Evolutionary conservation across 2,113 vertebrate species (phyloP), one percentile per base, ranked within the genome.

Genomic region (Australoheros scitulus): DNA sequence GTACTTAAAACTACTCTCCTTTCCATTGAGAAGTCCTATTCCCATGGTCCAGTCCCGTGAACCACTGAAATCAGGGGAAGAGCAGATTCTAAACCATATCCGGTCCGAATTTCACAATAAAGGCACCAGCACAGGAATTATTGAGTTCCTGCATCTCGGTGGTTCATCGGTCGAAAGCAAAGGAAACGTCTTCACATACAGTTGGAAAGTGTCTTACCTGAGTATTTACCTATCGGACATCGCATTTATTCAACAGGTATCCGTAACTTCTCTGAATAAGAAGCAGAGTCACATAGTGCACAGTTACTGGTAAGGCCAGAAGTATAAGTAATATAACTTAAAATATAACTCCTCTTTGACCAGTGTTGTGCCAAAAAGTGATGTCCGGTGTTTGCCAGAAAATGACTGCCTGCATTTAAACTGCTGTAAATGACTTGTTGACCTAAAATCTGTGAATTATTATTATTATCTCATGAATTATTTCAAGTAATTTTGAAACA

Each of bases 21-120:
- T 50, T 87, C 77, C 91, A 92, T 82, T 89, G 86, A 87, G 84
- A 83, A 84, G 75, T 81, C 64, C 83, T 86, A 77, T 72, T 80
- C 29, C 88, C 86, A 79, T 58, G 59, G 65, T 90, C 87, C 83
- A 88, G 84, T 87, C 88, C 87, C 83, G 52, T 83, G 80, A 79
- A 81, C 86, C 87, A 80, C 72, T 13, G 9, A 24, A 13, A 85
- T 90, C 72, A 86, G 81, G 32, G 10, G 0, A 47, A 1, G 1
- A 2, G 3, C 5, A 8, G 3, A 59, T 24, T 11, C 20, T 3
- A 9, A 36, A 26, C 26, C 50, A 78, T 2, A 86, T 91, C 93
- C 88, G 85, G 65, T 87, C 1, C 0, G 14, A 2, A 0, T 90
- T 92, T 90, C 89, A 90, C 0, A 92, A 87, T 92, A 91, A 80